Evolutionary conservation across 2,888 invertebrate genomes (phyloP).

Genomic region (Patella caerulea): DNA sequence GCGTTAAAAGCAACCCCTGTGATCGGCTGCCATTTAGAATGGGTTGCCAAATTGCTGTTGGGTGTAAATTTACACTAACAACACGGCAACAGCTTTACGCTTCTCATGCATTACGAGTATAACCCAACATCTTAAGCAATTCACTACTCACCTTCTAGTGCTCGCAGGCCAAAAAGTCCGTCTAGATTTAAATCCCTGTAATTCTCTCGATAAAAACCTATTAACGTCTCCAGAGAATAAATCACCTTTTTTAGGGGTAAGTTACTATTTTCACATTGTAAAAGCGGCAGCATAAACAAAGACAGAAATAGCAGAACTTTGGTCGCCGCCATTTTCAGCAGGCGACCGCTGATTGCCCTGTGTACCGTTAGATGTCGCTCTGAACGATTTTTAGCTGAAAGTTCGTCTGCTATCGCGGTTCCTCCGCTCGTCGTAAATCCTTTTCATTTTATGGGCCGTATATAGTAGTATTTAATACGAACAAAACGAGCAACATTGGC

Average conservation of each 20-base stretch:
- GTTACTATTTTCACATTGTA: slow-evolving; percentile 30
- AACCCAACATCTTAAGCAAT: too few species aligned
- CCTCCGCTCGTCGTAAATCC: neutral
- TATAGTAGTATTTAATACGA: too few species aligned
- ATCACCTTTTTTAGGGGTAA: slow-evolving; percentile 42
- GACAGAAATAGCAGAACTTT: slow-evolving; percentile 27
- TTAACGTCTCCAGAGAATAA: slow-evolving; percentile 49
- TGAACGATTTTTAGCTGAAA: neutral
- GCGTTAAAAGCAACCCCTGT: too few species aligned
- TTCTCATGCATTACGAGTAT: too few species aligned
- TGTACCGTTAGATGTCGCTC: neutral
- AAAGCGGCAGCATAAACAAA: slow-evolving; percentile 26
- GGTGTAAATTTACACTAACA: too few species aligned
- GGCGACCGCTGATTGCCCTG: slow-evolving; percentile 12
- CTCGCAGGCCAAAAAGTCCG: slow-evolving; percentile 65
- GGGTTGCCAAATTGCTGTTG: too few species aligned
- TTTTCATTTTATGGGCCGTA: too few species aligned
- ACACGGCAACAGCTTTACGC: too few species aligned
- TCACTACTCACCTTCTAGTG: slow-evolving; percentile 60
- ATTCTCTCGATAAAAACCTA: slow-evolving; percentile 53
- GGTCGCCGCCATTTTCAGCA: slow-evolving; percentile 36
- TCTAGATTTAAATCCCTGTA: slow-evolving; percentile 61
- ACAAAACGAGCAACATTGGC: too few species aligned
- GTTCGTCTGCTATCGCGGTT: neutral
- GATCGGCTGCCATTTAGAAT: too few species aligned